Evolutionary conservation across 2,888 invertebrate genomes (phyloP), one percentile per base, ranked within the genome.

Genomic region (Agrotis exclamationis): DNA sequence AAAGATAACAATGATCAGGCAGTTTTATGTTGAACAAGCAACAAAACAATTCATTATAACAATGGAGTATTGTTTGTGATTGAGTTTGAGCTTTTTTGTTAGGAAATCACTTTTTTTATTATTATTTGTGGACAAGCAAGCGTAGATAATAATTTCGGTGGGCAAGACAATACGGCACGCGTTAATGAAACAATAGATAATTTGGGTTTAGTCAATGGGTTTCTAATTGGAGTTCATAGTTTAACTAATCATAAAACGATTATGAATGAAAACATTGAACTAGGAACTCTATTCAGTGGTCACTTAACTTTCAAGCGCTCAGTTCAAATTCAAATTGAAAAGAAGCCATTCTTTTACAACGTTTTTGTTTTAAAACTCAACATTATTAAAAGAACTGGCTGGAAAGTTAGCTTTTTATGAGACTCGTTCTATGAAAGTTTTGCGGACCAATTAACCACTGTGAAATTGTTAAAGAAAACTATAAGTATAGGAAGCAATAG

Each of bases 1-100:
- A 92, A 92, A 89, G 89, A 84, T 84, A 88, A 90, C 91, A 91
- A 92, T 95, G 93, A 95, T 88, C 76, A 70, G 86, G 92, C 93
- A 90, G 83, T 91, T 93, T 92, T 87, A 72, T 87, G 86, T 89
- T 91, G 87, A 88, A 90, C 91, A 89, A 87, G 88, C 90, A 92
- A 94, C 92, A 90, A 93, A 94, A 93, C 93, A 93, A 93, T 92
- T 92, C 90, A 92, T 93, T 92, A 90, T 85, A 90, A 94, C 93
- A 95, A 95, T 94, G 89, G 89, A 65, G 85, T 89, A 95, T 95
- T 95, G 95, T 95, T 93, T 93, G 88, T 92, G 89, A 90, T 92
- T 91, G 81, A 84, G 87, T 88, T 86, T 86, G 83, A 89, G 86
- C 81, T 84, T 89, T 92, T 91, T 92, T 92, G 89, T 91, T 90